Evolutionary conservation across 2,888 invertebrate genomes (phyloP), one percentile per base, ranked within the genome.

Genomic region (Trilocha varians): DNA sequence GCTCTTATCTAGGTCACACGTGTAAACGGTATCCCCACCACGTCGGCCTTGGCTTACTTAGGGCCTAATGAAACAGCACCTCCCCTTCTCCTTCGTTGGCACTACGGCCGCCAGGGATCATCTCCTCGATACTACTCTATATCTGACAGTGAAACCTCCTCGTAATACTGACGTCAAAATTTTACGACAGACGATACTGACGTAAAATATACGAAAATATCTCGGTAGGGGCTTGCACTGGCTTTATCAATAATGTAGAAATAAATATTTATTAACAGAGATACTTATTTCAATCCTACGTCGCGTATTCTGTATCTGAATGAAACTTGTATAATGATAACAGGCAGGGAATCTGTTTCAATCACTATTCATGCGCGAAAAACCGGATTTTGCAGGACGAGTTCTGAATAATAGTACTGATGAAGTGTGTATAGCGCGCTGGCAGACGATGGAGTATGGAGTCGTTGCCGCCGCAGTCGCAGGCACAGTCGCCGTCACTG

Each of bases 1-100:
- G 73, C 47, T 50, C 48, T 59, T 76, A 86, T 75, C 73, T 86
- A 70, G 86, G 86, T 85, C 86, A 86, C 86, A 86, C 86, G 86
- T 86, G 86, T 84, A 78, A 80, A 64, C 78, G 75, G 70, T 78
- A 74, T 80, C 82, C 86, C 83, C 82, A 65, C 82, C 72, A 74
- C 60, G 51, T 64, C 78, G 84, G 79, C 85, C 85, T 86, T 84
- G 84, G 84, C 85, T 84, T 84, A 84, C 78, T 82, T 79, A 69
- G 61, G 50, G 59, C 66, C 71, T 72, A 77, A 72, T 76, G 68
- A 75, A 70, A 70, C 70, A 66, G 70, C 71, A 69, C 78, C 71
- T 77, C 71, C 71, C 70, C 70, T 74, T 79, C 76, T 74, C 72
- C 59, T 57, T 51, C 50, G 52, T 33, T 44, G 34, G 42, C 44